phyloP scores from a whole-genome alignment of 2,113 vertebrate species.

The Columba livia region DNA sequence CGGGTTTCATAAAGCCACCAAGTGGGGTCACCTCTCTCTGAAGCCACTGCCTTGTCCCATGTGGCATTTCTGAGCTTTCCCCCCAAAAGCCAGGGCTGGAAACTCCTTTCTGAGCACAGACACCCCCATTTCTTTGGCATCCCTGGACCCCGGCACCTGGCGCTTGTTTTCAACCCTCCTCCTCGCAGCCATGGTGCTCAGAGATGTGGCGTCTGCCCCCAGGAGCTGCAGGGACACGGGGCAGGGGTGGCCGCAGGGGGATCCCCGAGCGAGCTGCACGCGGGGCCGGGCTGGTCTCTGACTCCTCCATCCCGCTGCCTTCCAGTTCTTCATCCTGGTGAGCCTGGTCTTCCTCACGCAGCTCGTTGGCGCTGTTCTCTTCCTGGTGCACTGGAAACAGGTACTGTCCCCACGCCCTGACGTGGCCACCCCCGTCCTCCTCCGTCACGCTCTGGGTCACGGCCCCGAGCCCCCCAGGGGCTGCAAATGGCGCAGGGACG shows the following conservation, averaged over 20 bases:
- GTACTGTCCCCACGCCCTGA: background rate
- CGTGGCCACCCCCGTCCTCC: background rate
- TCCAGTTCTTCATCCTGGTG: constrained; percentile 68
- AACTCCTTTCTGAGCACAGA: background rate
- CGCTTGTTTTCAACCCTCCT: background rate
- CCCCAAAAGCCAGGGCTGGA: rapidly evolving
- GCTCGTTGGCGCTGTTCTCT: constrained; percentile 16
- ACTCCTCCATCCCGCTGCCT: background rate
- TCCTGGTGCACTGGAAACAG: constrained; percentile 62
- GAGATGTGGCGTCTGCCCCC: background rate
- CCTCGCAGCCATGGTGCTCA: rapidly evolving
- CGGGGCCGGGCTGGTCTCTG: background rate
- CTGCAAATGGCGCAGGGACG: rapidly evolving
- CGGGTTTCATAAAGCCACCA: background rate
- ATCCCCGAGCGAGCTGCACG: rapidly evolving
- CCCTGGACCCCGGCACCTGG: rapidly evolving
- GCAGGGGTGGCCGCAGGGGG: background rate
- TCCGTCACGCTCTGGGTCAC: rapidly evolving
- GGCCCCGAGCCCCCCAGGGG: too few species aligned
- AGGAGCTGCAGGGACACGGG: background rate
- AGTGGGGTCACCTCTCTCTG: background rate
- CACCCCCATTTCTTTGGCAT: background rate
- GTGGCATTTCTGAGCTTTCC: background rate
- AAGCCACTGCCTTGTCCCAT: background rate
- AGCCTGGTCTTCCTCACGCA: constrained; percentile 44